Evolutionary conservation across 2,797 vertebrate genomes (phyloP), one percentile per base, ranked within the genome.

Genomic region (Podargus strigoides): DNA sequence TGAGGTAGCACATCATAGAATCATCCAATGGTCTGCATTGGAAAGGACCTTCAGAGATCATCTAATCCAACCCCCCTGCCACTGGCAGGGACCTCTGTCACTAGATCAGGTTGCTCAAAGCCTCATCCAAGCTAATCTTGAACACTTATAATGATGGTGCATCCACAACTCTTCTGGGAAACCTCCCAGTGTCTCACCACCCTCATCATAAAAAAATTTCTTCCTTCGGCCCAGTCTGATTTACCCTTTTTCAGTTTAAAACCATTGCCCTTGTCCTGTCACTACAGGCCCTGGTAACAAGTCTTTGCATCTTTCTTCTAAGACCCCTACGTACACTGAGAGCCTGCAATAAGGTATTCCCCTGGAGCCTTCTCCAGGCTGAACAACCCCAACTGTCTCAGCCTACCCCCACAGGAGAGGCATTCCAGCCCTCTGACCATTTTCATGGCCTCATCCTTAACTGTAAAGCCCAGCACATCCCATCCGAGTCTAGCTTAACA

Each of bases 281-380:
- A 15, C 41, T 39, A 53, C 28, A 55, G 14, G 7, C 17, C 19
- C 52, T 27, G 9, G 2, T 37, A 74, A 32, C 4, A 67, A 74
- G 19, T 9, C 24, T 36, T 9, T 3, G 22, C 27, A 41, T 8
- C n/a, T 37, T 49, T 85, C 32, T 53, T 37, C 21, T 1, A n/a
- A 7, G 12, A 2, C 3, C 32, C 17, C 16, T 66, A 37, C 22
- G 58, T 1, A 4, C 12, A 62, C 1, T 34, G n/a, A 17, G 83
- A 90, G 22, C 5, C 16, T 0, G 0, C 47, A 34, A 9, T 1
- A 36, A 62, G 9, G 28, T 21, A 26, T 64, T n/a, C n/a, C 32
- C 18, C 36, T 0, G 0, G 2, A 55, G 49, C 44, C 50, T 66
- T 55, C 26, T 37, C 9, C 52, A 63, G 5, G 17, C 39, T 77